Evolutionary conservation across 1,140 invertebrate species (phyloP).

Genomic region (Paraescarpia echinospica): DNA sequence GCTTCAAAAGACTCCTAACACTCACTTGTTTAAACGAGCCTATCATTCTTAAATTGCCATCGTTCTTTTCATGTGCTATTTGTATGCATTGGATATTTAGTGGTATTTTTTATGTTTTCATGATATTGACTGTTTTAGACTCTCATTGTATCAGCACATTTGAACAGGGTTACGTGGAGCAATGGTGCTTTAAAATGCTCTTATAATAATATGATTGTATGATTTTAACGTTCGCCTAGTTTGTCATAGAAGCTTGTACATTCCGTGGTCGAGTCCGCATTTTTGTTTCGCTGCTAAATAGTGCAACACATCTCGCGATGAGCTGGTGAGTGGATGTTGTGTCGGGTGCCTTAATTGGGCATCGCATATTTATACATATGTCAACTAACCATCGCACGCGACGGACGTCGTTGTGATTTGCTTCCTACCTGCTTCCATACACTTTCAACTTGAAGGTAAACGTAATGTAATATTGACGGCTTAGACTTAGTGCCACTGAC

Average conservation of each 20-base stretch:
- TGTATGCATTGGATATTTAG: no score
- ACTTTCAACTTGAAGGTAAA: not conserved
- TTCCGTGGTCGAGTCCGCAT: not conserved
- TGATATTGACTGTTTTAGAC: no score
- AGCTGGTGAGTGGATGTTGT: not conserved
- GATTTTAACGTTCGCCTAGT: no score
- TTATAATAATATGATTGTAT: no score
- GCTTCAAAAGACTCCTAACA: no score
- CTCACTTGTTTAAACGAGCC: no score
- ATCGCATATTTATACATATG: not conserved
- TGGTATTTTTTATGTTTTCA: no score
- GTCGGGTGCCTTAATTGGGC: not conserved
- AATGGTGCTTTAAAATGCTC: no score
- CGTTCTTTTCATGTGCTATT: no score
- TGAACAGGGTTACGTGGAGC: no score
- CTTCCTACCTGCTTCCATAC: not conserved
- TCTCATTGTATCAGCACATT: no score
- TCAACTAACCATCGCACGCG: not conserved
- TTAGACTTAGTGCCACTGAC: not conserved
- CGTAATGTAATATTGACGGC: not conserved
- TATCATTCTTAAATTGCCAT: no score
- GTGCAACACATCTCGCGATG: not conserved
- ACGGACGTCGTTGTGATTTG: not conserved
- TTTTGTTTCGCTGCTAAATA: not conserved
- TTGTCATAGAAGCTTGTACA: not conserved